Percentiles rank a stretch among this genome's conserved stretches.
phyloP scores from a whole-genome alignment of 2,797 vertebrate genomes.

The Nannoperca australis region DNA sequence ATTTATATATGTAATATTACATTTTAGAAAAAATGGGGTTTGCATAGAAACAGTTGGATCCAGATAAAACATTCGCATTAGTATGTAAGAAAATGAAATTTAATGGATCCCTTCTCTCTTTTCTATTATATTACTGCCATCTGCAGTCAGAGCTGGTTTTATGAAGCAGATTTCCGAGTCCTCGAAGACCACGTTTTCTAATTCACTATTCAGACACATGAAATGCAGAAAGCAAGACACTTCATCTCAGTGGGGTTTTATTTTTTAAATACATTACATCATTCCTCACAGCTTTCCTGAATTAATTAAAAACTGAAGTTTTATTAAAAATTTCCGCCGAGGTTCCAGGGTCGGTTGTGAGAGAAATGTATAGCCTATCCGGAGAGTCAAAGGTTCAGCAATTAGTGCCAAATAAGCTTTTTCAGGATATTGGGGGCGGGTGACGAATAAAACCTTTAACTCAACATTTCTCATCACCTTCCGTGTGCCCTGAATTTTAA shows the following conservation, averaged over 20 bases:
- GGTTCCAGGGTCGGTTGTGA: not conserved
- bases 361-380: conserved; percentile 13
- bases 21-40: not conserved
- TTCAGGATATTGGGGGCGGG: not conserved
- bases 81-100: not conserved
- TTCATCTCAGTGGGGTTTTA: not conserved
- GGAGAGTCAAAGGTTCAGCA: not conserved
- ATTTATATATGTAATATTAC: not conserved
- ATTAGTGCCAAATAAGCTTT: conserved; percentile 20
- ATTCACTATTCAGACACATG: conserved; percentile 16
- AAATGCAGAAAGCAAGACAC: conserved; percentile 2
- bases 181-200: not conserved
- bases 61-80: not conserved
- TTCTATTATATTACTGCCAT: not conserved
- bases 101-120: not conserved
- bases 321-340: not conserved
- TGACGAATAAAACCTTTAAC: not conserved
- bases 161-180: conserved; percentile 9
- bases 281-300: conserved; percentile 18
- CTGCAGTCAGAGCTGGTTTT: not conserved
- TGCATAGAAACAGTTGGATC: not conserved
- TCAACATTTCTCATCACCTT: conserved; percentile 1
- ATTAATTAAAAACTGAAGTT: conserved; percentile 18
- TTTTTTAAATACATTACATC: conserved; percentile 34
- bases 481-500: not conserved